Percentiles rank a stretch among this genome's conserved stretches.
Evolutionary conservation across 2,797 vertebrate species (phyloP).

Genomic region (Bradypodion ventrale): DNA sequence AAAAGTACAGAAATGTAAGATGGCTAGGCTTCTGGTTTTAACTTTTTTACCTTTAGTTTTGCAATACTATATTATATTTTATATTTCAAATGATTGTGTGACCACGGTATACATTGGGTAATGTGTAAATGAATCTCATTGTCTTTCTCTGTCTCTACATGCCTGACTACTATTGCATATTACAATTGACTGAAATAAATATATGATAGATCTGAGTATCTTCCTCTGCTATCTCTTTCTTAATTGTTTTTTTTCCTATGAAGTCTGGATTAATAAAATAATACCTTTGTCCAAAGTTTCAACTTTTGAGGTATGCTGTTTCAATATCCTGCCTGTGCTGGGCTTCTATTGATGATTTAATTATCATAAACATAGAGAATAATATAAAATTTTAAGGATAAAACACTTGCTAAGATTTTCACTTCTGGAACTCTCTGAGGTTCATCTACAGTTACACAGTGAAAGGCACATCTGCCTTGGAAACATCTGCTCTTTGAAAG

Average conservation of each 20-base stretch:
- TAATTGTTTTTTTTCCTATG: neutral
- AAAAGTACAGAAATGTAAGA: slow-evolving; percentile 42
- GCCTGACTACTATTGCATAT: slow-evolving; percentile 32
- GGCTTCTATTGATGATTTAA: too few relatives aligned
- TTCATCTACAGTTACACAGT: neutral
- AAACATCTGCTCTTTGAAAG: slow-evolving; percentile 14
- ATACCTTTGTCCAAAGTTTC: neutral
- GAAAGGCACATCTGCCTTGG: neutral
- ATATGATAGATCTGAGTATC: neutral
- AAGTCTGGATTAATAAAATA: neutral
- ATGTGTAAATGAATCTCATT: slow-evolving; percentile 34
- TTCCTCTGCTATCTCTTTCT: neutral
- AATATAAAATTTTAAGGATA: neutral
- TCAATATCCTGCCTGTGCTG: neutral
- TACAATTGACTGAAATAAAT: neutral
- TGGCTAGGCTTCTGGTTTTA: slow-evolving; percentile 56
- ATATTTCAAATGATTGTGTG: slow-evolving; percentile 48
- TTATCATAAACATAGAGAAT: neutral
- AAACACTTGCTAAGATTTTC: neutral
- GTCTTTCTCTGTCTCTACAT: neutral
- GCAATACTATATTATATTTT: slow-evolving; percentile 59
- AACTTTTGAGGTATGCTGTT: neutral
- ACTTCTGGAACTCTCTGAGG: neutral
- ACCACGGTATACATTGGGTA: slow-evolving; percentile 44
- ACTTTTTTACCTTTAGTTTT: slow-evolving; percentile 56